Percentiles rank a stretch among this genome's conserved stretches.
phyloP scores from a whole-genome alignment of 2,888 invertebrate species.

The Leucophenga montana region DNA sequence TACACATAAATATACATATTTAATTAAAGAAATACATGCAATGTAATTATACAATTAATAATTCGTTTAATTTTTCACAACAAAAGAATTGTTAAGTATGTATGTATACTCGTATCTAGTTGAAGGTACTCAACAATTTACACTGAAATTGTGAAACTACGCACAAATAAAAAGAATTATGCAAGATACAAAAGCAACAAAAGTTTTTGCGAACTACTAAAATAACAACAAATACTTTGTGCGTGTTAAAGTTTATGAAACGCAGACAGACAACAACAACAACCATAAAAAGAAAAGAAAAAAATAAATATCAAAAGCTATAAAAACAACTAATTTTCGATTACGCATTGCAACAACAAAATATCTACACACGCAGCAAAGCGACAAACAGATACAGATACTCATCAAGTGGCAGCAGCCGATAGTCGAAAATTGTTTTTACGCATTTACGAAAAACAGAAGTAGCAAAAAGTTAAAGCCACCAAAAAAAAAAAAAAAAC shows the following conservation, averaged over 20 bases:
- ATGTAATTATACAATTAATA: too few species aligned
- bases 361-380: background rate
- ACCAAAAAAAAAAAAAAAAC: too few species aligned
- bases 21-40: background rate
- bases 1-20: background rate
- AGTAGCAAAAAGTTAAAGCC: background rate
- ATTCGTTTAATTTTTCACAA: too few species aligned
- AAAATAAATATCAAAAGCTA: background rate
- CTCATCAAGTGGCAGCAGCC: background rate
- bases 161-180: too few species aligned
- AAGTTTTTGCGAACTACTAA: too few species aligned
- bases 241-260: conserved; percentile 1
- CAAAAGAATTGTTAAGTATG: too few species aligned
- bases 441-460: background rate
- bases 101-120: too few species aligned
- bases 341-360: conserved; percentile 46
- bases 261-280: background rate
- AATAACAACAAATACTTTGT: background rate
- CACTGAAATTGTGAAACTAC: too few species aligned
- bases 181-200: too few species aligned
- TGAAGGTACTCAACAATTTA: too few species aligned
- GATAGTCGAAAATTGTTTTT: background rate
- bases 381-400: background rate
- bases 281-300: conserved; percentile 27
- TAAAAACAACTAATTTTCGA: conserved; percentile 45